phyloP scores from a whole-genome alignment of 92 coral and sea anemone genomes.

The Parazoanthus swiftii region DNA sequence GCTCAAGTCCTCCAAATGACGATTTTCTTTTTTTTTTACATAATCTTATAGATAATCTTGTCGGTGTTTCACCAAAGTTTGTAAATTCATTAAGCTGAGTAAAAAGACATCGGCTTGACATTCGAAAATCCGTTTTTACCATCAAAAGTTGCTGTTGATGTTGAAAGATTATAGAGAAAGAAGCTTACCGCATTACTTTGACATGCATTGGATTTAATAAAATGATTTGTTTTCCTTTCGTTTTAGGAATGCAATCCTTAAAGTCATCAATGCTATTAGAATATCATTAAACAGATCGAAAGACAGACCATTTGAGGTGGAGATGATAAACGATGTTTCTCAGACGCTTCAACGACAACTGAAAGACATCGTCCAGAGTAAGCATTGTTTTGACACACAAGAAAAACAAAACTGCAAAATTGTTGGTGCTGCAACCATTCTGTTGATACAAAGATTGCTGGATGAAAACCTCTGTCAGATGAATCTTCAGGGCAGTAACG shows the following conservation, averaged over 20 bases:
- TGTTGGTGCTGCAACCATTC: conserved; percentile 62
- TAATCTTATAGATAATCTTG: too few species aligned
- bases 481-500: conserved; percentile 10
- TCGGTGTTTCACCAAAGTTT: too few species aligned
- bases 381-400: conserved; percentile 3
- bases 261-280: conserved; percentile 55
- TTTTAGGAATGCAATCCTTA: conserved; percentile 70
- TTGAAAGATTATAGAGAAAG: too few species aligned
- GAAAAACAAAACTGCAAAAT: conserved; percentile 42
- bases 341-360: conserved; percentile 53
- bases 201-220: neutral
- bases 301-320: conserved; percentile 50
- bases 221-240: neutral
- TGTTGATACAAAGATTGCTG: conserved; percentile 58
- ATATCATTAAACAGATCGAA: conserved; percentile 51
- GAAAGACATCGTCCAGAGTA: conserved; percentile 34
- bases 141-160: too few species aligned
- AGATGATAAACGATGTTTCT: conserved; percentile 51
- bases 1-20: too few species aligned
- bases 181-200: too few species aligned
- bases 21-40: too few species aligned
- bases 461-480: conserved; percentile 48
- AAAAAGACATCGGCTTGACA: too few species aligned
- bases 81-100: too few species aligned
- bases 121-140: too few species aligned